Evolutionary conservation across 2,797 vertebrate genomes (phyloP), one percentile per base, ranked within the genome.

Genomic region (Eulemur rubriventer): DNA sequence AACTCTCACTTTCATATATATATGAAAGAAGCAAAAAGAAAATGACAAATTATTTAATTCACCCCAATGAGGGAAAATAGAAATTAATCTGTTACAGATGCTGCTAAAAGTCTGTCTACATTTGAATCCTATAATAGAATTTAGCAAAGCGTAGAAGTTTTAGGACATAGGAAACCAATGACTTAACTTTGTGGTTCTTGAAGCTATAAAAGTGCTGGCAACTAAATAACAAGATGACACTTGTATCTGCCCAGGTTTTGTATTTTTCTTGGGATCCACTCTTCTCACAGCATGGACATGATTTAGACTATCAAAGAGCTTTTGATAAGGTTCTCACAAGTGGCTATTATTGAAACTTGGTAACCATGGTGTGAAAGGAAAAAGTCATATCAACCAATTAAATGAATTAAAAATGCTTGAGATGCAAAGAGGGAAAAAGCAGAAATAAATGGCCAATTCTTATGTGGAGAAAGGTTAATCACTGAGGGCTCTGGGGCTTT

Each of bases 281-380:
- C 97, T 98, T 98, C 97, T 97, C 93, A 96, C 94, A 97, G 96
- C 69, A 85, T 85, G 73, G 84, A 83, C 82, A 85, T 92, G 35
- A 97, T 95, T 97, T 95, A 93, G 72, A 90, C 63, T 86, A 92
- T 97, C 96, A 97, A 98, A 97, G 97, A 96, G 96, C 97, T 97
- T 97, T 97, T 97, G 96, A 97, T 95, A 97, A 96, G 69, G 43
- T 95, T 96, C 93, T 97, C 93, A 98, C 96, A 98, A 98, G 92
- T 94, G 87, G 84, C 97, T 96, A 86, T 98, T 97, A 96, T 97
- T 96, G 50, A 97, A 97, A 96, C 70, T 95, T 96, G 86, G 95
- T 97, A 97, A 97, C 84, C 26, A 65, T 90, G 90, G 84, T 96
- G 73, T 96, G 91, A 97, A 98, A 97, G 91, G 83, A 76, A 96